phyloP scores from a whole-genome alignment of 2,888 invertebrate species.

The Volucella inflata region DNA sequence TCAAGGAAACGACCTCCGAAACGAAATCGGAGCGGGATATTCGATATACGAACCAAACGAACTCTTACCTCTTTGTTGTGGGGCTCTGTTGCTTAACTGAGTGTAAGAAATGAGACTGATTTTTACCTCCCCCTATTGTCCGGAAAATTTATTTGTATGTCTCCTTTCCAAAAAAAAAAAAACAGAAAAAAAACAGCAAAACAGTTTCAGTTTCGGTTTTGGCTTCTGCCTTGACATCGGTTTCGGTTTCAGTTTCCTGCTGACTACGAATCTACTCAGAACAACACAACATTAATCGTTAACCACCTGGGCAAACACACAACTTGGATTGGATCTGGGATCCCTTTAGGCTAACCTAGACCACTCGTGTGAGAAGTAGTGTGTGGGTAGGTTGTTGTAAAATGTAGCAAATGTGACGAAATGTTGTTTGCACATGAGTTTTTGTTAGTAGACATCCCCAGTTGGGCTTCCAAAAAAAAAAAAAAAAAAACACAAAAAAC shows the following conservation, averaged over 20 bases:
- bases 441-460: conserved; percentile 7
- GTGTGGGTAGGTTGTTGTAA: not conserved
- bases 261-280: conserved; percentile 39
- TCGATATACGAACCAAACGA: conserved; percentile 15
- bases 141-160: conserved; percentile 58
- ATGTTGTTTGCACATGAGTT: conserved; percentile 54
- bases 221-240: too few relatives aligned
- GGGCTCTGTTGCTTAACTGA: conserved; percentile 61
- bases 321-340: not conserved
- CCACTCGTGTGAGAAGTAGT: not conserved
- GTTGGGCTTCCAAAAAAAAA: not conserved
- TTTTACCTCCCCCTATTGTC: conserved; percentile 38
- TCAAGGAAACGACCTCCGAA: conserved; percentile 57
- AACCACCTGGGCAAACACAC: conserved; percentile 65
- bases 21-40: not conserved
- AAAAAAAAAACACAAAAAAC: not conserved
- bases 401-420: conserved; percentile 51
- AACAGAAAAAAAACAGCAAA: not conserved
- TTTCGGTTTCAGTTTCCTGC: conserved; percentile 29
- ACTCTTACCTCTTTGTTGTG: not conserved
- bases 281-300: conserved; percentile 62
- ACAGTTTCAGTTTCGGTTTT: not conserved
- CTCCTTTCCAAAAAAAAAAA: conserved; percentile 2
- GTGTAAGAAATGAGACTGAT: conserved; percentile 53
- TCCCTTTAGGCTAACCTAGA: not conserved